Evolutionary conservation across 2,113 vertebrate genomes (phyloP), one percentile per base, ranked within the genome.

Genomic region (Oncorhynchus tshawytscha): DNA sequence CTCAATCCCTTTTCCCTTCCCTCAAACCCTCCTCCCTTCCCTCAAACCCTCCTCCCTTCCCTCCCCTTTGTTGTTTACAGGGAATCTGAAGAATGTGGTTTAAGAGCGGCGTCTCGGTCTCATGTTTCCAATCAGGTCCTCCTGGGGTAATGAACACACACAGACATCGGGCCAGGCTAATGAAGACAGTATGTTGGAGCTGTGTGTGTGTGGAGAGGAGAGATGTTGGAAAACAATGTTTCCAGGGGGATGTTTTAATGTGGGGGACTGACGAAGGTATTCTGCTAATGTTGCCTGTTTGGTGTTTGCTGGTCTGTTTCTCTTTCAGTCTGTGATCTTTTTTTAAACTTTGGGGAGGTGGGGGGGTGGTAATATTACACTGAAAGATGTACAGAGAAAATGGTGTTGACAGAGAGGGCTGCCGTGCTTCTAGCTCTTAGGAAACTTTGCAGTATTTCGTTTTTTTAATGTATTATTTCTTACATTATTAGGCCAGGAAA

Each of bases 61-160:
- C 39, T 45, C 39, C 39, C n/a, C 25, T 31, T 65, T 39, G 39
- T 45, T 45, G 57, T 94, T 94, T 93, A 84, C 94, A 97, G 96
- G 95, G 86, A 96, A 97, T 92, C 91, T 96, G 92, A 97, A 96
- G 94, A 94, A 96, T 76, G 93, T 96, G 87, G 91, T 94, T 87
- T 96, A 96, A 85, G 85, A 92, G 85, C 49, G 54, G 29, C 15
- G 29, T 22, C 68, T 45, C 2, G 1, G 39, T 45, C 39, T 73
- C 71, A 77, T 34, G 64, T 72, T 76, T 77, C 79, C 71, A 77
- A 73, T 25, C 76, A 54, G 73, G 82, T 24, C 31, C 68, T 18
- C 31, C 68, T 54, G 15, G 16, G 51, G 51, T 54, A 54, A 54
- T 54, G 51, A 54, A 54, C 68, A 12, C 39, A 69, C 68, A 88